Conservation (phyloP, 2,797 vertebrate species). For the Sebastiscus albofasciatus region DNA sequence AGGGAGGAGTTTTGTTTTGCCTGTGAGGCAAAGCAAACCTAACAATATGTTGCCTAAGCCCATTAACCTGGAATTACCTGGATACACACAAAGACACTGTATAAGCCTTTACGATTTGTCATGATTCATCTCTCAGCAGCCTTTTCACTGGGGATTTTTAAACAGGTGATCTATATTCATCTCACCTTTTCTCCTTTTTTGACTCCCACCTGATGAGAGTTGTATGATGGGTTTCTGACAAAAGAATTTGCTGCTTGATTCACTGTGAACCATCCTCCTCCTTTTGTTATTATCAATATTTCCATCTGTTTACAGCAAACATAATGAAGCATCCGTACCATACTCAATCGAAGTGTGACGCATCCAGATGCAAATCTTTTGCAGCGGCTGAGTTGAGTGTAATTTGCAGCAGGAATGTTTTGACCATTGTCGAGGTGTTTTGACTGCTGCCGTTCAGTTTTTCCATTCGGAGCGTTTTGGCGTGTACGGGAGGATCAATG, state of each 20-base stretch:
- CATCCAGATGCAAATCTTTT: slow-evolving; percentile 45
- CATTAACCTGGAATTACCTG: slow-evolving; percentile 47
- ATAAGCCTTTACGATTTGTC: not conserved
- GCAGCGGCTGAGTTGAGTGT: not conserved
- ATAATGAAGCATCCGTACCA: slow-evolving; percentile 28
- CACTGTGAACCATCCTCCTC: slow-evolving; percentile 6
- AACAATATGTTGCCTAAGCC: slow-evolving; percentile 37
- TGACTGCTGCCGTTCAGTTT: slow-evolving; percentile 37
- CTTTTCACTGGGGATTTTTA: not conserved
- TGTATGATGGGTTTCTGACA: slow-evolving; percentile 53
- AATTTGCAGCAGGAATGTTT: slow-evolving; percentile 24
- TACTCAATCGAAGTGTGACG: slow-evolving; percentile 23
- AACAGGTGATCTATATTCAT: slow-evolving; percentile 46
- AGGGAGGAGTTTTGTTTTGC: slow-evolving; percentile 28
- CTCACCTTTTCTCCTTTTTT: slow-evolving; percentile 22
- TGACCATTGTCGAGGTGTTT: slow-evolving; percentile 36
- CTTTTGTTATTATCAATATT: slow-evolving; percentile 24
- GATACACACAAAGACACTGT: slow-evolving; percentile 20
- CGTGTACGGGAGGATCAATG: slow-evolving; percentile 27
- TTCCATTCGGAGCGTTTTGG: not conserved
- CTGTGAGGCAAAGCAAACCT: slow-evolving; percentile 16
- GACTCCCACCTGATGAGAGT: slow-evolving; percentile 15
- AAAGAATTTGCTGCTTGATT: slow-evolving; percentile 52
- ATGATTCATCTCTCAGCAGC: slow-evolving; percentile 25
- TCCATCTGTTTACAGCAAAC: slow-evolving; percentile 59